Percentiles rank a stretch among this genome's conserved stretches.
Conservation (phyloP, 2,888 invertebrate species). For the Eupelmus urozonus region DNA sequence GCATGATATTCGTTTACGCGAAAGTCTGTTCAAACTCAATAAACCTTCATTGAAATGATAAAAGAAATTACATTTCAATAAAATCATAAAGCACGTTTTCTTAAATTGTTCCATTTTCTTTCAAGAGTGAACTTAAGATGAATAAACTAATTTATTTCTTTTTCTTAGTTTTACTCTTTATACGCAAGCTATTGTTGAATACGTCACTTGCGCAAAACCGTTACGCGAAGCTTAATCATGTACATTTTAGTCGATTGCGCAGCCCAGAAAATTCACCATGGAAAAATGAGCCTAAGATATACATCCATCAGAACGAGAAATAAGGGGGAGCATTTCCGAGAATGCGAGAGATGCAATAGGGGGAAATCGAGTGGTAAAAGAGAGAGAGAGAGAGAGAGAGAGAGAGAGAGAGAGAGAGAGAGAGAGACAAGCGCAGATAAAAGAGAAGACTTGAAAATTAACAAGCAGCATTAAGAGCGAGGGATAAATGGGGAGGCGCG, state of each 20-base stretch:
- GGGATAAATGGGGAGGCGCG: not conserved
- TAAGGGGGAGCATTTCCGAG: not conserved
- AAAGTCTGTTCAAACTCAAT: no score
- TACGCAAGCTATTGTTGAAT: no score
- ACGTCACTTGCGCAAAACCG: no score
- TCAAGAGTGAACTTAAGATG: no score
- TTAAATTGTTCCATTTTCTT: no score
- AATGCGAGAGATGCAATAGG: not conserved
- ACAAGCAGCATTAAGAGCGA: not conserved
- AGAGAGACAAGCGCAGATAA: not conserved
- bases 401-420: not conserved
- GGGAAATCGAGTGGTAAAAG: conserved; percentile 10
- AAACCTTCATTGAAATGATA: no score
- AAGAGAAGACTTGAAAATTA: conserved; percentile 11
- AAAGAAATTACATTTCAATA: no score
- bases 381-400: not conserved
- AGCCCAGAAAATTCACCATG: not conserved
- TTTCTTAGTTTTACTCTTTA: no score
- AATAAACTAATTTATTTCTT: no score
- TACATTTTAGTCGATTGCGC: conserved; percentile 2
- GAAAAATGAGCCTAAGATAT: not conserved
- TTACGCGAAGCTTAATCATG: not conserved
- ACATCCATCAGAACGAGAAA: not conserved
- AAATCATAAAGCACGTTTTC: no score
- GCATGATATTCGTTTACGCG: no score